A percentile compares a stretch with the other conserved stretches of the same genome.
Evolutionary conservation across 2,888 invertebrate species (phyloP).

Genomic region (Brachycybe producta): DNA sequence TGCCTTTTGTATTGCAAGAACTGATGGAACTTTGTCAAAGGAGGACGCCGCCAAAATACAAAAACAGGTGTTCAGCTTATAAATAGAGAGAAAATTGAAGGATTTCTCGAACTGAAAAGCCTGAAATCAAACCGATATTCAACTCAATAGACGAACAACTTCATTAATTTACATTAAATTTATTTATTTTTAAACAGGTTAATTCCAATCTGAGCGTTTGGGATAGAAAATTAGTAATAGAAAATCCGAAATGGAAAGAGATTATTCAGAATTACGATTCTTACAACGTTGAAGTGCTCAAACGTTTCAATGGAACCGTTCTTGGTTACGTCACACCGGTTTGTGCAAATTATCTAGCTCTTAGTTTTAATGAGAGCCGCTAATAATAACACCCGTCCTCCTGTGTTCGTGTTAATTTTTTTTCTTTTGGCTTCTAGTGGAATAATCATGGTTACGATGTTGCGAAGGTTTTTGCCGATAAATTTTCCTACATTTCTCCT

Average conservation of each 20-base stretch:
- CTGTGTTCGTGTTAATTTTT: neutral
- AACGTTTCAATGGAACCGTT: slow-evolving; percentile 59
- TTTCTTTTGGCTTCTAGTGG: slow-evolving; percentile 54
- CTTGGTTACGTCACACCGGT: slow-evolving; percentile 88
- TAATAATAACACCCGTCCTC: neutral
- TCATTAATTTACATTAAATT: no score
- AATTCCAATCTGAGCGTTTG: slow-evolving; percentile 46
- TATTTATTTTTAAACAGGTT: no score
- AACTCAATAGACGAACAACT: no score
- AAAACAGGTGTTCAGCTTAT: no score
- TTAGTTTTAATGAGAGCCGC: neutral
- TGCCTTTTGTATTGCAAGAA: no score
- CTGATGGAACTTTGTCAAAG: no score
- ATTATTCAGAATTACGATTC: slow-evolving; percentile 61
- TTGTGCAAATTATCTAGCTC: slow-evolving; percentile 29
- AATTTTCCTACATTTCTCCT: slow-evolving; percentile 81
- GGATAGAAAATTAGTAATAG: slow-evolving; percentile 53
- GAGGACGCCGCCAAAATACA: no score
- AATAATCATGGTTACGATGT: slow-evolving; percentile 86
- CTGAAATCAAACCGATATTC: no score
- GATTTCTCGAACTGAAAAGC: no score
- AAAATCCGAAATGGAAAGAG: slow-evolving; percentile 53
- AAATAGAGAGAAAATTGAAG: no score
- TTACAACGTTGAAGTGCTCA: no score
- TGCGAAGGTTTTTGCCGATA: slow-evolving; percentile 70